Evolutionary conservation across 1,140 invertebrate genomes (phyloP).

Genomic region (Scaptomyza montana): DNA sequence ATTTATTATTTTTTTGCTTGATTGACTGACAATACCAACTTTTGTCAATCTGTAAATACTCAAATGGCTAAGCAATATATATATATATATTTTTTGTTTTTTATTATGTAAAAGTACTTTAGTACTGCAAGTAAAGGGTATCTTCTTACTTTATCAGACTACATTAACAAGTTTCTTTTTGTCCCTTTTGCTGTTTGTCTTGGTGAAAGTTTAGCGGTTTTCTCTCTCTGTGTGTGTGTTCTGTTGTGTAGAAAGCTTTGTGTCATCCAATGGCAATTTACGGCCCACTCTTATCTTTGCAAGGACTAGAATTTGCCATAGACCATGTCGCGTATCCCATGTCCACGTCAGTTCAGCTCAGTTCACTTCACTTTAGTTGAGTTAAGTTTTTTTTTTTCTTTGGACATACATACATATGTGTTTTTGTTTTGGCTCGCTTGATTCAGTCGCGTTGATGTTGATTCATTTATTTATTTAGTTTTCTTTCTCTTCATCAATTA

Average conservation of each 20-base stretch:
- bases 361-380: conserved; percentile 5
- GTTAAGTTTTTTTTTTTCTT: not conserved
- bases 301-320: not conserved
- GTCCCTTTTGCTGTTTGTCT: conserved; percentile 6
- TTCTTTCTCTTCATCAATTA: conserved; percentile 70
- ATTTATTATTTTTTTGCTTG: no score
- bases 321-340: conserved; percentile 1
- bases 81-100: no score
- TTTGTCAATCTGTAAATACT: no score
- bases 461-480: conserved; percentile 79
- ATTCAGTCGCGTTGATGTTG: conserved; percentile 38
- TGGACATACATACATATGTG: not conserved
- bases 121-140: not conserved
- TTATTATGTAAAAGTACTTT: not conserved
- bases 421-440: conserved; percentile 8
- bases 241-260: conserved; percentile 68
- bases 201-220: conserved; percentile 52
- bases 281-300: conserved; percentile 14
- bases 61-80: no score
- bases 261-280: conserved; percentile 81
- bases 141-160: not conserved
- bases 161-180: not conserved
- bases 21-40: no score
- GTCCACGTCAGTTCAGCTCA: conserved; percentile 14
- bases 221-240: conserved; percentile 17